Evolutionary conservation across 2,888 invertebrate species (phyloP), one percentile per base, ranked within the genome.

Genomic region (Choristoneura rosaceana): DNA sequence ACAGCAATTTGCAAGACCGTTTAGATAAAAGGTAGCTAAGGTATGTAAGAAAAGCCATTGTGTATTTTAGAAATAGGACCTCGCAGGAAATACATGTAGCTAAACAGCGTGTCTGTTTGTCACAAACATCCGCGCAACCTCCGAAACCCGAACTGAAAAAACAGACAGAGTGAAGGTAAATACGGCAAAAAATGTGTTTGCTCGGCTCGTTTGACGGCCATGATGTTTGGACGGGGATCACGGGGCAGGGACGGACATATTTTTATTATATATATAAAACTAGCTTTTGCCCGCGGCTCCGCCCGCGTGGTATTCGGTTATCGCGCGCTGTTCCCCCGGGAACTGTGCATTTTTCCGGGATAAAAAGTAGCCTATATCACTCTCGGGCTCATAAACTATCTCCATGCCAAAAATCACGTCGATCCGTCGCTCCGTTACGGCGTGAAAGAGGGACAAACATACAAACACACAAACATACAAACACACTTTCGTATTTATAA

Each of bases 91-190:
- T 38, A 59, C 33, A 38, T 17, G 34, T 50, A 34, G 47, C 50
- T 10, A 64, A 63, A 64, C 73, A 64, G 58, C 47, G 61, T 45
- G 66, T 64, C 34, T 58, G 58, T 63, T 63, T 69, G 64, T 68
- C 68, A 43, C 73, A 68, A 73, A 73, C 73, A 73, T 64, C 50
- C 62, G 62, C 67, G 47, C 38, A 55, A 69, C 55, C 61, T 43
- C 38, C 62, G 69, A 41, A 71, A 71, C 74, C 71, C 43, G 74
- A 74, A 71, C 74, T 65, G 60, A 69, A 66, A 71, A 64, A 74
- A 71, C 71, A 68, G 71, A n/a, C 59, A 55, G 73, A 73, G 73
- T 73, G 60, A 73, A 73, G 69, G 73, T 67, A 73, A 73, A 73
- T 73, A 73, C 62, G 64, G 68, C 73, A 73, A 73, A 73, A 73